Conservation (phyloP, 2,888 invertebrate genomes). For the Carpatolechia fugitivella region DNA sequence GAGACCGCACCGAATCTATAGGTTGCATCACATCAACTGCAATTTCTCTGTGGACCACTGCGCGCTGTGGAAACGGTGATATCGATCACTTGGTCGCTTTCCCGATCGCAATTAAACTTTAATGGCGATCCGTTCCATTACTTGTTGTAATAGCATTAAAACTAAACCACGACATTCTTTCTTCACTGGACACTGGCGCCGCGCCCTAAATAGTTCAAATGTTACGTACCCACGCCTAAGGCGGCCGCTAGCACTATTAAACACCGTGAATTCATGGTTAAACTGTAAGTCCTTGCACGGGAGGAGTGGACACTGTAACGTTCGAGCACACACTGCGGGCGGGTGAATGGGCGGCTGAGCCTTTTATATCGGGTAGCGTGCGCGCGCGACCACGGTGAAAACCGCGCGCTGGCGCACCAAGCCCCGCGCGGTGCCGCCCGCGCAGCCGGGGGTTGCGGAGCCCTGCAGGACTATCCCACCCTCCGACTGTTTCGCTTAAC, state of each 20-base stretch:
- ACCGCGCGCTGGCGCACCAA: conserved; percentile 45
- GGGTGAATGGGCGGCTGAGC: conserved; percentile 75
- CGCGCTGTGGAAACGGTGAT: conserved; percentile 47
- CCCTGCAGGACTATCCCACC: not conserved
- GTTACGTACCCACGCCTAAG: conserved; percentile 84
- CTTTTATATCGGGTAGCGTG: conserved; percentile 75
- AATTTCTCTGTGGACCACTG: conserved; percentile 51
- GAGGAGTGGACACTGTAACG: conserved; percentile 74
- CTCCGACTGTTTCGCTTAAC: no score
- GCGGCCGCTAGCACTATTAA: conserved; percentile 81
- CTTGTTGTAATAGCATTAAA: conserved; percentile 18
- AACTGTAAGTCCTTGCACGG: conserved; percentile 73
- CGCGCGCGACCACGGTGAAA: conserved; percentile 65
- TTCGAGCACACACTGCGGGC: conserved; percentile 77
- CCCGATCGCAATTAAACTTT: conserved; percentile 41
- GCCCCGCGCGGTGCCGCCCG: conserved; percentile 32
- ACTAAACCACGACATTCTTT: conserved; percentile 12
- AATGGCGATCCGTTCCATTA: conserved; percentile 29
- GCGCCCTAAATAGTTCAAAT: conserved; percentile 70
- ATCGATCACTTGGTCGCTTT: conserved; percentile 54
- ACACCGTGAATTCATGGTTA: conserved; percentile 77
- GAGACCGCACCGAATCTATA: conserved; percentile 25
- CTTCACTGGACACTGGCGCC: conserved; percentile 30
- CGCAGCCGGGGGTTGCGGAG: not conserved
- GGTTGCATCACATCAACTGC: conserved; percentile 48